A percentile compares a stretch with the other conserved stretches of the same genome.
These are phyloP conservation scores for Bombus superbus DNA, from an alignment of 1,140 invertebrate genomes.

Conservation along the genomic window DNA sequence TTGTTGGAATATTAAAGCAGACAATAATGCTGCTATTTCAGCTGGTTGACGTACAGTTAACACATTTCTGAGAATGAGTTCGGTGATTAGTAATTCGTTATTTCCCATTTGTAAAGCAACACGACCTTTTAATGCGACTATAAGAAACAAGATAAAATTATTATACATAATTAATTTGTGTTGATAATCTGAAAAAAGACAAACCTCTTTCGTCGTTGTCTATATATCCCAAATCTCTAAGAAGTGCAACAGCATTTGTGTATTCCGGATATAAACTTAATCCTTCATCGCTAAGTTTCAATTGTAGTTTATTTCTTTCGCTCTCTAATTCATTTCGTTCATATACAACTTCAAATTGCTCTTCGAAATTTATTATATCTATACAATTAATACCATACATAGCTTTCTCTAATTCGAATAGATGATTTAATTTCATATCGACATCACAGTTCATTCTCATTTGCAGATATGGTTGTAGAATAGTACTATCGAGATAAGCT, in stretches of 20 bases:
- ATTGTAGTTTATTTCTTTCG: constrained; percentile 88
- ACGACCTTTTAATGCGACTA: constrained; percentile 93
- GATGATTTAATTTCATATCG: constrained; percentile 58
- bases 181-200: constrained; percentile 47
- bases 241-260: constrained; percentile 90
- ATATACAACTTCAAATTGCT: constrained; percentile 90
- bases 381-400: constrained; percentile 75
- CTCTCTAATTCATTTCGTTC: constrained; percentile 88
- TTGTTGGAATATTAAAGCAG: constrained; percentile 95
- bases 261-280: constrained; percentile 95
- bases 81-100: constrained; percentile 96
- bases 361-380: constrained; percentile 84
- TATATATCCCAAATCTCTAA: constrained; percentile 90
- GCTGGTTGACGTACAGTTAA: constrained; percentile 92
- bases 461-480: constrained; percentile 62
- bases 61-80: constrained; percentile 96
- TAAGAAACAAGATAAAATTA: constrained; percentile 60
- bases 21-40: constrained; percentile 96
- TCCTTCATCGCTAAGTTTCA: constrained; percentile 92
- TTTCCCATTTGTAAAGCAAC: constrained; percentile 98
- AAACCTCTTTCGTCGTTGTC: constrained; percentile 88
- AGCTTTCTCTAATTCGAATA: constrained; percentile 57
- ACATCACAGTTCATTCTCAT: constrained; percentile 39
- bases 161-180: background rate
- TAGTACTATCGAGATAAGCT: constrained; percentile 48